phyloP scores from a whole-genome alignment of 2,113 vertebrate genomes.

The Progne subis region DNA sequence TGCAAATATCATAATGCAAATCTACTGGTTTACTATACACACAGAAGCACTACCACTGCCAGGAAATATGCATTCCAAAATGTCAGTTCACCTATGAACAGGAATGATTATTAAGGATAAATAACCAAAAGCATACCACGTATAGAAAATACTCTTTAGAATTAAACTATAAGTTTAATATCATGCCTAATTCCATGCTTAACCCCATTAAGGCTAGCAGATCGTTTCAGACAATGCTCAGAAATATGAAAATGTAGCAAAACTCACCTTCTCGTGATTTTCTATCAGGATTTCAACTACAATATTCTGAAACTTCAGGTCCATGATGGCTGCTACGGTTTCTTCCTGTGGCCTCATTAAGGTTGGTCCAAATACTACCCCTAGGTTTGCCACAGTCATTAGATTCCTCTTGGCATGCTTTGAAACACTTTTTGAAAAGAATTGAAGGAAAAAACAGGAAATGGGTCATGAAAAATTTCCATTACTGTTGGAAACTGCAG shows the following conservation, averaged over 20 bases:
- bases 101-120: background rate
- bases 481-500: background rate
- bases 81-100: background rate
- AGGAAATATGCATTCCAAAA: background rate
- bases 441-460: conserved; percentile 47
- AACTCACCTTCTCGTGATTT: conserved; percentile 89
- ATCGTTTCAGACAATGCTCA: background rate
- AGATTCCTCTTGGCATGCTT: conserved; percentile 91
- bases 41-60: background rate
- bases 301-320: conserved; percentile 98
- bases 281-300: conserved; percentile 97
- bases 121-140: background rate
- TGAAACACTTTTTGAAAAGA: conserved; percentile 82
- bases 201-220: background rate
- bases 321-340: conserved; percentile 97
- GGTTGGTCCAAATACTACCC: conserved; percentile 96
- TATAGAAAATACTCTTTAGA: background rate
- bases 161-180: background rate
- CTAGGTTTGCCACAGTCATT: conserved; percentile 97
- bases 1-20: background rate
- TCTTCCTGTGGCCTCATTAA: conserved; percentile 97
- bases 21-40: background rate
- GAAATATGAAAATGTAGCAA: accelerated
- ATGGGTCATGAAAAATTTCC: conserved; percentile 40
- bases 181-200: background rate